Evolutionary conservation across 2,797 vertebrate genomes (phyloP), one percentile per base, ranked within the genome.

Genomic region (Brachyalestes nurse): DNA sequence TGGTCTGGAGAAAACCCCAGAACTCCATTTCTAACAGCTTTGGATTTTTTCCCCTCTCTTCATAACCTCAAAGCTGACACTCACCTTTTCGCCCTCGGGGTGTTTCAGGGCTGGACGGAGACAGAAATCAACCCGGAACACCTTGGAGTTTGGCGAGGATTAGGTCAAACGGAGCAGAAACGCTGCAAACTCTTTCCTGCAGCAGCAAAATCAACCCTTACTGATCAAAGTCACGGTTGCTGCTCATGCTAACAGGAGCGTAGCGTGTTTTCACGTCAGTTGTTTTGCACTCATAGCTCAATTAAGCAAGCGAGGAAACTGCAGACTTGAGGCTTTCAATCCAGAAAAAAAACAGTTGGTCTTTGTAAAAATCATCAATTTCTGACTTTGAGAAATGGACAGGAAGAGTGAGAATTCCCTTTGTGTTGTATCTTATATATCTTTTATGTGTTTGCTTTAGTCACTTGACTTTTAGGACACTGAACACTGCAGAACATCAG

Each of bases 41-140:
- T 12, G 38, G 38, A 51, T 34, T 53, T 72, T 25, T 72, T 72
- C 17, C 23, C 23, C 64, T 34, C 42, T 13, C 7, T 66, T 69
- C 40, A 69, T 21, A 69, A 69, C 6, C 25, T 53, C 69, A 9
- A 21, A 53, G 69, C 69, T 72, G 47, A 55, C 38, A 8, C 12
- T 53, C 69, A 72, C 14, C 49, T 72, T 72, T 55, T 53, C 53
- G 25, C 47, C 69, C 69, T 72, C 49, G 1, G 23, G 19, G 67
- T 23, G 42, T 25, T 70, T 49, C 2, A 21, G 69, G 5, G 69
- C 69, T 16, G 14, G 42, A 45, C 45, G 13, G 67, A 51, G 49
- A 34, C 40, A 55, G 47, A 72, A 72, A 72, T 72, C 69, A 72
- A 28, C 8, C 14, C 69, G 1, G 16, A 72, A 49, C 69, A 72